Evolutionary conservation across 2,888 invertebrate genomes (phyloP), one percentile per base, ranked within the genome.

Genomic region (Dermolepida albohirtum): DNA sequence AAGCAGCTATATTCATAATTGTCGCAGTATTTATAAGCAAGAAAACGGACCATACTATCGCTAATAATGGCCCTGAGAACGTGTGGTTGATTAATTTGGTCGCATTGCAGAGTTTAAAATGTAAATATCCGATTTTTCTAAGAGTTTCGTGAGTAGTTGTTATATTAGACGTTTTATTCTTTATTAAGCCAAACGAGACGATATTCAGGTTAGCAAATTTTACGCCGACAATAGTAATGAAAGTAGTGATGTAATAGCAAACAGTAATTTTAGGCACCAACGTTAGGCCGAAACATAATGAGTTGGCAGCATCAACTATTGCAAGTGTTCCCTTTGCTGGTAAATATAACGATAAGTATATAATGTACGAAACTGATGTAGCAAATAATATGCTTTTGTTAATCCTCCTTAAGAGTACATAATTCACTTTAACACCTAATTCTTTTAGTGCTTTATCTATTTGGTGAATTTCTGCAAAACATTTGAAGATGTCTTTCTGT

Each of bases 391-490:
- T 4, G 14, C n/a, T 27, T 29, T 57, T 57, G 12, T 57, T 57
- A 10, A 57, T 43, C 12, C 57, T 43, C 44, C 44, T n/a, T 14
- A 57, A 10, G 12, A 57, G 12, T 4, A 11, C 12, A n/a, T 57
- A 57, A n/a, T 43, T 57, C 6, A 14, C 27, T 57, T 27, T 27
- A 6, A 43, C 11, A 6, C 12, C 14, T 12, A 44, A 44, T 17
- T 44, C 12, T 29, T 14, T 44, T 12, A 57, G 22, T 22, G 8
- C 29, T 44, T 29, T 22, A 44, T 57, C 57, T 11, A 57, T 16
- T 57, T 22, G 22, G n/a, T 57, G 57, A 11, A 57, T 57, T 44
- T 43, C 57, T 10, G 43, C 6, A n/a, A 57, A 29, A 14, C 57
- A 57, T 12, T 57, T 8, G 43, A 57, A 57, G 17, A 57, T 57